Evolutionary conservation across 1,140 invertebrate species (phyloP).

Genomic region (Camponotus pennsylvanicus): DNA sequence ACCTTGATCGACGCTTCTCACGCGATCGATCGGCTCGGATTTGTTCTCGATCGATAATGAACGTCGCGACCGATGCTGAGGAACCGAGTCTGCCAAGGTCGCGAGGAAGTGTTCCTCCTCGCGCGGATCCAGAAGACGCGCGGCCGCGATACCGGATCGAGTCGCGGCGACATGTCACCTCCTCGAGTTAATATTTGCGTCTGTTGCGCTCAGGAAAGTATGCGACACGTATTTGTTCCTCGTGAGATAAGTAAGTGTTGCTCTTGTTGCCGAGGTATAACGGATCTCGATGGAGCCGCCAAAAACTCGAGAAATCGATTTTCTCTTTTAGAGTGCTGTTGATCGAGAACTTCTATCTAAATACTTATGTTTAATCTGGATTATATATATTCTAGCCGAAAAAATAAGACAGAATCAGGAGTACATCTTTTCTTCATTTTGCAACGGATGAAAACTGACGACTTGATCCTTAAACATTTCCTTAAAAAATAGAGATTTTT

Average conservation of each 20-base stretch:
- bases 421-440: not conserved
- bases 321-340: not conserved
- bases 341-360: not conserved
- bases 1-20: slow-evolving; percentile 18
- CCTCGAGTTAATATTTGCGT: slow-evolving; percentile 51
- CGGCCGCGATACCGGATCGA: not conserved
- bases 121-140: not conserved
- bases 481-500: not conserved
- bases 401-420: not conserved
- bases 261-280: slow-evolving; percentile 27
- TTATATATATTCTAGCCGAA: not conserved
- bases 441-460: not conserved
- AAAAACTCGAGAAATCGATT: slow-evolving; percentile 13
- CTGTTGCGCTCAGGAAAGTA: slow-evolving; percentile 50
- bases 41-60: slow-evolving; percentile 34
- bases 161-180: slow-evolving; percentile 17
- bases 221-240: slow-evolving; percentile 49
- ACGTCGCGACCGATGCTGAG: not conserved
- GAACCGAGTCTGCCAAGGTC: not conserved
- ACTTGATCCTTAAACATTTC: not conserved
- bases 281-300: not conserved
- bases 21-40: slow-evolving; percentile 4
- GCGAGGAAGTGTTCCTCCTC: slow-evolving; percentile 29
- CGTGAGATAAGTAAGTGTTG: slow-evolving; percentile 37
- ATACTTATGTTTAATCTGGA: slow-evolving; percentile 8